These are phyloP conservation scores for Thamnaconus septentrionalis DNA, from an alignment of 2,113 vertebrate species.

Conservation along the genomic window DNA sequence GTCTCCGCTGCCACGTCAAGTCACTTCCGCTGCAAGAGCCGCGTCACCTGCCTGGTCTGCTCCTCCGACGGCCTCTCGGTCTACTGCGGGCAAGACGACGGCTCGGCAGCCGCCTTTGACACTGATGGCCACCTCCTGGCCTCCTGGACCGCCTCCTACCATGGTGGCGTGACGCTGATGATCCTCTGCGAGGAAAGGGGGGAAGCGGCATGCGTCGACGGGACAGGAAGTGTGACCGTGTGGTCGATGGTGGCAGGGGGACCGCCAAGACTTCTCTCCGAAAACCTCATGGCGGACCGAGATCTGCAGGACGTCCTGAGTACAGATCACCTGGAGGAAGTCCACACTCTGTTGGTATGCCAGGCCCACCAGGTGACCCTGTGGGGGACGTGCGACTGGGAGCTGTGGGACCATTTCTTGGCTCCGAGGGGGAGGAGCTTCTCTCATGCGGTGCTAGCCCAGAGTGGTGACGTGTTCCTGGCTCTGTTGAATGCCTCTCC, in stretches of 20 bases:
- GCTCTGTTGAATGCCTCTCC: conserved; percentile 66
- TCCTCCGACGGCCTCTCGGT: conserved; percentile 46
- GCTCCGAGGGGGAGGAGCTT: conserved; percentile 65
- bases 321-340: conserved; percentile 57
- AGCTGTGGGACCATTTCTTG: conserved; percentile 63
- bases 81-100: conserved; percentile 73
- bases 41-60: conserved; percentile 67
- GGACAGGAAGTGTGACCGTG: conserved; percentile 62
- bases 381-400: conserved; percentile 67
- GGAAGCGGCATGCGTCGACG: conserved; percentile 69
- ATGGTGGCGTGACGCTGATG: conserved; percentile 45
- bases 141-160: conserved; percentile 51
- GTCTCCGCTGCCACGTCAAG: conserved; percentile 32
- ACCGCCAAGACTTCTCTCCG: conserved; percentile 56
- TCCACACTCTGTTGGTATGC: conserved; percentile 69
- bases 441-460: conserved; percentile 64
- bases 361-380: conserved; percentile 64
- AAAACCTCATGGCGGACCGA: conserved; percentile 19
- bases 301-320: conserved; percentile 46
- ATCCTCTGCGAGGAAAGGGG: conserved; percentile 44
- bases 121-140: conserved; percentile 30
- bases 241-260: conserved; percentile 65
- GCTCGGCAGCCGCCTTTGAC: conserved; percentile 70
- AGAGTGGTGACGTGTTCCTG: conserved; percentile 67
- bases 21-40: conserved; percentile 59